phyloP scores from a whole-genome alignment of 2,797 vertebrate genomes.

The Hemitrygon akajei region DNA sequence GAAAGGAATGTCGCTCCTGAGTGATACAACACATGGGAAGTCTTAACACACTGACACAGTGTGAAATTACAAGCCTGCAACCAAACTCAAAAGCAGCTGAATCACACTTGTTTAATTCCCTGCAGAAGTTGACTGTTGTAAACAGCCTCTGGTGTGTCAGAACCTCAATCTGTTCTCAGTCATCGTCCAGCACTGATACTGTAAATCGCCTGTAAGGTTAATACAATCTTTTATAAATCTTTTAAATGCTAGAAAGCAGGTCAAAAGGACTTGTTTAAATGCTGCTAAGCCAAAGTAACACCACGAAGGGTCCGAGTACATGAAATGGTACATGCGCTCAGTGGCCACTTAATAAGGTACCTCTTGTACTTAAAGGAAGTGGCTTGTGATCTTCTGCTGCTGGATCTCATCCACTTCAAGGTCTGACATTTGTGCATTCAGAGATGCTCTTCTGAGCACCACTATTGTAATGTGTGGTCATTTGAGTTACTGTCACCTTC shows the following conservation, averaged over 20 bases:
- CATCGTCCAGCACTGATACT: background rate
- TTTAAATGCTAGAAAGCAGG: background rate
- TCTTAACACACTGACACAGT: slow-evolving; percentile 27
- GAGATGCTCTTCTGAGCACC: too few species aligned
- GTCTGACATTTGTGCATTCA: too few species aligned
- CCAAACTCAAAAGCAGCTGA: slow-evolving; percentile 11
- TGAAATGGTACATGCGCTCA: background rate
- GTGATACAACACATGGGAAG: background rate
- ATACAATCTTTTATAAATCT: background rate
- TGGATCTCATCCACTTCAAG: too few species aligned
- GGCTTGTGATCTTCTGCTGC: too few species aligned
- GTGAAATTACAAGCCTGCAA: background rate
- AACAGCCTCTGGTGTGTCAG: slow-evolving; percentile 24
- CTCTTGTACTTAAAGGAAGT: too few species aligned
- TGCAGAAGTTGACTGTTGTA: slow-evolving; percentile 7
- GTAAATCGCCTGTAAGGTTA: background rate
- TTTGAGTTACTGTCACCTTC: too few species aligned
- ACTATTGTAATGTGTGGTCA: too few species aligned
- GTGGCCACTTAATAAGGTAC: too few species aligned
- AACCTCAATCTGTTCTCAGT: slow-evolving; percentile 26
- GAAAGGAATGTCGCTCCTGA: background rate
- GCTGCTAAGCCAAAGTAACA: background rate
- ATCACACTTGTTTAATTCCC: slow-evolving; percentile 21
- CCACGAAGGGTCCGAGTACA: background rate
- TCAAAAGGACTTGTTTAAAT: background rate